Evolutionary conservation across 2,888 invertebrate genomes (phyloP), one percentile per base, ranked within the genome.

Genomic region (Cyclophora albipunctata): DNA sequence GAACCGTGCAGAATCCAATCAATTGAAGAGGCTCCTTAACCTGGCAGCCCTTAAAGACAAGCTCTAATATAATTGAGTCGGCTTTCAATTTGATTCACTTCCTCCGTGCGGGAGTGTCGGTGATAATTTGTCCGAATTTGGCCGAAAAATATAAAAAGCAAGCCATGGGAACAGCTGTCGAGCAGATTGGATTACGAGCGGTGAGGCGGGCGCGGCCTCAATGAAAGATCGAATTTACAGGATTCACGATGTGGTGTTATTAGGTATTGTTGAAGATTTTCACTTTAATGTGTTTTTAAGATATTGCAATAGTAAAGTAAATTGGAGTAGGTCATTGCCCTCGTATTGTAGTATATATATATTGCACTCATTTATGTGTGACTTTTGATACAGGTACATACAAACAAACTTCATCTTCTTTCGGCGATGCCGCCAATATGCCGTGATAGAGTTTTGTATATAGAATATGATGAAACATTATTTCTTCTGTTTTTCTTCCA

Each of bases 71-170:
- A 88, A 87, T 88, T 86, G 87, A 87, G 84, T 81, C 81, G 77
- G 83, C 86, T 86, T 87, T 88, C 87, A 87, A 87, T 87, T 87
- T 86, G 87, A 87, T 86, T 86, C 87, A 75, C 81, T 80, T 84
- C 82, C 83, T 75, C 81, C 78, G 68, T 69, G 67, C 71, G 75
- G 73, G 77, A 77, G 86, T 83, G 87, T 87, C 86, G 81, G 85
- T 84, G 86, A 84, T 87, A 86, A 87, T 87, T 87, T 86, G 81
- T 68, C 79, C 81, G 20, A 86, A 87, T 87, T 37, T 37, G 37
- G 37, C 37, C 37, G 82, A 84, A 85, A 88, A 86, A 87, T 86
- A 87, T 87, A 87, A 85, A 85, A 88, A 84, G 84, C 74, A 74
- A 66, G 70, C 74, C 66, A 70, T 63, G 73, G 73, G 72, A 75